phyloP scores from a whole-genome alignment of 2,888 invertebrate species.

The Dynastes hyllus region DNA sequence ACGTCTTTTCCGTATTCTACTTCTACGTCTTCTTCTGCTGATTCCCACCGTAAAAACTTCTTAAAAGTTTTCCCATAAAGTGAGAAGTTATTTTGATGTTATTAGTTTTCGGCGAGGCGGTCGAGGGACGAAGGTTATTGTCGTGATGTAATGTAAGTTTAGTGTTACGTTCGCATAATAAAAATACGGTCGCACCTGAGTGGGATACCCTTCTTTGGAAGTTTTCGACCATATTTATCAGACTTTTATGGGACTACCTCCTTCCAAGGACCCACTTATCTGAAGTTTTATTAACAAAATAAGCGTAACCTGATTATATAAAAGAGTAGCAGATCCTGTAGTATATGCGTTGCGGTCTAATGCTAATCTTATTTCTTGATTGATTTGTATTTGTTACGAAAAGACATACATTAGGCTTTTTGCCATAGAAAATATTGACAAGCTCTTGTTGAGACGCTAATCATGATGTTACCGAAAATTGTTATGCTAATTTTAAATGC shows the following conservation, averaged over 20 bases:
- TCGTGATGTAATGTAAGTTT: slow-evolving; percentile 45
- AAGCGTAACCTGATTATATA: slow-evolving; percentile 1
- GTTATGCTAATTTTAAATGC: too few relatives aligned
- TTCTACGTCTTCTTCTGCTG: slow-evolving; percentile 30
- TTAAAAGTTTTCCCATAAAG: slow-evolving; percentile 49
- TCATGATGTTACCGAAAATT: too few relatives aligned
- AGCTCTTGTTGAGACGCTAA: not conserved
- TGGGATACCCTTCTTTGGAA: slow-evolving; percentile 2
- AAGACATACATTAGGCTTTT: not conserved
- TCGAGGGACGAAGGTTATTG: slow-evolving; percentile 21
- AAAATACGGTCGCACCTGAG: slow-evolving; percentile 43
- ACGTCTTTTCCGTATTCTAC: slow-evolving; percentile 24
- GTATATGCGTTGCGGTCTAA: too few relatives aligned
- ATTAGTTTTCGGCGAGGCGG: slow-evolving; percentile 37
- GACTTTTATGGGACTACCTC: slow-evolving; percentile 13
- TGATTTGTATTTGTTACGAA: not conserved
- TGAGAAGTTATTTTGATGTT: slow-evolving; percentile 44
- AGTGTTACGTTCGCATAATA: slow-evolving; percentile 39
- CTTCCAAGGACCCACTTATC: slow-evolving; percentile 3
- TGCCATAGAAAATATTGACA: not conserved
- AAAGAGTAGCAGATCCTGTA: too few relatives aligned
- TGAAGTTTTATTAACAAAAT: slow-evolving; percentile 15
- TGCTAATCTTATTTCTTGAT: not conserved
- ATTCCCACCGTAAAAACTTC: slow-evolving; percentile 47
- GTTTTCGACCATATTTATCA: slow-evolving; percentile 40